These are phyloP conservation scores for Danaus plexippus DNA, from an alignment of 1,140 invertebrate genomes.

Conservation along the genomic window DNA sequence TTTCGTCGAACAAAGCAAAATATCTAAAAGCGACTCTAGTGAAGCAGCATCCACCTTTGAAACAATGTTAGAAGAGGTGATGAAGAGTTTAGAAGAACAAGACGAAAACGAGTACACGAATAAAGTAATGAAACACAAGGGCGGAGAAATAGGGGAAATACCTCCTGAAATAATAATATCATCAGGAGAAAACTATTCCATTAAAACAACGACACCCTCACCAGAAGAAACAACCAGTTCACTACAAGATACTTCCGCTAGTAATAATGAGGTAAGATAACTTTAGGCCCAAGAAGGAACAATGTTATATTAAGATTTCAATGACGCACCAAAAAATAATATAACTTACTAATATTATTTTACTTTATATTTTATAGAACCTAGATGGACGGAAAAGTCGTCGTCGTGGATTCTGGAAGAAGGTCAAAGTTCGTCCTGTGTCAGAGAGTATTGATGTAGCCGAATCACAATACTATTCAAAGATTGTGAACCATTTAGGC, in stretches of 20 bases:
- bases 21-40: conserved; percentile 41
- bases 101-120: conserved; percentile 66
- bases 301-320: not conserved
- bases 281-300: not conserved
- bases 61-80: conserved; percentile 69
- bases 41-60: conserved; percentile 64
- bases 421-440: conserved; percentile 73
- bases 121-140: conserved; percentile 68
- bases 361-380: conserved; percentile 35
- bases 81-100: conserved; percentile 70
- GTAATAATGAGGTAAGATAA: conserved; percentile 38
- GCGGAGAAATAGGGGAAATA: conserved; percentile 70
- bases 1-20: conserved; percentile 59
- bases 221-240: conserved; percentile 35
- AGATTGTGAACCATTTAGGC: conserved; percentile 63
- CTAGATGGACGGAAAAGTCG: conserved; percentile 46
- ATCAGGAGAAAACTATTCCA: conserved; percentile 40
- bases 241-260: conserved; percentile 27
- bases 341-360: no score
- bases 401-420: conserved; percentile 77
- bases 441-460: conserved; percentile 77
- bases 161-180: conserved; percentile 60
- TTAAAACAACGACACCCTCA: conserved; percentile 30
- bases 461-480: conserved; percentile 75
- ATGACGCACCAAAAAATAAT: no score